phyloP scores from a whole-genome alignment of 2,797 vertebrate species.

The Sebastes reedi region DNA sequence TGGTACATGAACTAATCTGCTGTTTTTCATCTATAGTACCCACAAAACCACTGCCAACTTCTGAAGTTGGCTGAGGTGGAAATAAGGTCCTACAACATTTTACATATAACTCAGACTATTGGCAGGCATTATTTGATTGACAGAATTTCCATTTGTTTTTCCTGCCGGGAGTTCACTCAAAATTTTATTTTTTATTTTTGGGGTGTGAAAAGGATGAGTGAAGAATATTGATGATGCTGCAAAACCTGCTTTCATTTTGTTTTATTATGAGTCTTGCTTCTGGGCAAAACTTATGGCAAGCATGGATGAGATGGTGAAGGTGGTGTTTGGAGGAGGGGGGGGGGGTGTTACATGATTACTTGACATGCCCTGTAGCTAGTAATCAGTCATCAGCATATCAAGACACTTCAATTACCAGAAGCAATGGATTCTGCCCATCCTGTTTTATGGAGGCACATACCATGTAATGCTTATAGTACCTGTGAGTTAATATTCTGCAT shows the following conservation, averaged over 20 bases:
- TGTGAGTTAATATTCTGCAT: slow-evolving; percentile 22
- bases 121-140: slow-evolving; percentile 18
- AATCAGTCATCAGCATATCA: slow-evolving; percentile 46
- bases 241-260: slow-evolving; percentile 20
- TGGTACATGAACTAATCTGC: slow-evolving; percentile 27
- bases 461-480: background rate
- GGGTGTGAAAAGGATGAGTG: background rate
- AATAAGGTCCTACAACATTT: background rate
- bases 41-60: slow-evolving; percentile 2
- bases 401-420: slow-evolving; percentile 29
- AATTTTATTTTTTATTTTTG: background rate
- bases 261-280: slow-evolving; percentile 30
- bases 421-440: slow-evolving; percentile 10
- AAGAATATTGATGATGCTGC: slow-evolving; percentile 38
- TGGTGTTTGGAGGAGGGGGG: background rate
- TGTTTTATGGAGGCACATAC: background rate
- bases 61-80: background rate
- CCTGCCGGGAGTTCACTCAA: slow-evolving; percentile 1
- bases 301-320: background rate
- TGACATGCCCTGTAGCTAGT: slow-evolving; percentile 3
- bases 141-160: slow-evolving; percentile 4
- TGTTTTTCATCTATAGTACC: slow-evolving; percentile 3
- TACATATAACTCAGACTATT: background rate
- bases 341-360: background rate
- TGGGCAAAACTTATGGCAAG: slow-evolving; percentile 15